A percentile compares a stretch with the other conserved stretches of the same genome.
These are phyloP conservation scores for Pectinophora gossypiella DNA, from an alignment of 1,140 invertebrate genomes.

Conservation along the genomic window DNA sequence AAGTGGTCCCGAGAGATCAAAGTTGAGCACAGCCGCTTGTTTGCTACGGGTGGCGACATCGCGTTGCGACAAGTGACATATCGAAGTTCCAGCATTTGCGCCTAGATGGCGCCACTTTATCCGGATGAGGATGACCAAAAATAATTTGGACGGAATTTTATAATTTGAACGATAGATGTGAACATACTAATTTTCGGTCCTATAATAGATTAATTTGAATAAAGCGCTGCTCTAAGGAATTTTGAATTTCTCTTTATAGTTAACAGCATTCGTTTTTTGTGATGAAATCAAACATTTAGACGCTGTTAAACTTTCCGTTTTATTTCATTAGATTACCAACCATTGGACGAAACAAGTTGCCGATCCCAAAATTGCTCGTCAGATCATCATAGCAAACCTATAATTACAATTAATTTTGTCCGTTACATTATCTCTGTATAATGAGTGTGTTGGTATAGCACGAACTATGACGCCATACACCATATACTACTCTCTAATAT, in stretches of 20 bases:
- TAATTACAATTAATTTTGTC: constrained; percentile 47
- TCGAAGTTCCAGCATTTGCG: constrained; percentile 25
- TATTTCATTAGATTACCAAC: neutral
- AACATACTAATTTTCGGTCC: neutral
- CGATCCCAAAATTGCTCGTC: constrained; percentile 4
- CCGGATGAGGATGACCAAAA: neutral
- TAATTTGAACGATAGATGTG: neutral
- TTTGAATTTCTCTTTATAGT: neutral
- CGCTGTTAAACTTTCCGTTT: neutral
- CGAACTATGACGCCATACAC: constrained; percentile 26
- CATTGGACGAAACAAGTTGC: neutral
- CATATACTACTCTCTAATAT: constrained; percentile 29
- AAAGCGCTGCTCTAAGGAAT: neutral
- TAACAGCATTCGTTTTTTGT: neutral
- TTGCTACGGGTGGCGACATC: constrained; percentile 58
- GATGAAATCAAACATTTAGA: too few relatives aligned
- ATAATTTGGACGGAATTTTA: constrained; percentile 1
- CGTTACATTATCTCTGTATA: constrained; percentile 29
- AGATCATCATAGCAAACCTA: constrained; percentile 8
- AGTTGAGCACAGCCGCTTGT: too few relatives aligned
- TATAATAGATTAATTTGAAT: neutral
- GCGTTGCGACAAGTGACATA: constrained; percentile 54
- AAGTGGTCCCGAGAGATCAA: too few relatives aligned
- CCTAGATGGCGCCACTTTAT: constrained; percentile 55
- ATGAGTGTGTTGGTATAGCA: constrained; percentile 32